Evolutionary conservation across 2,888 invertebrate genomes (phyloP), one percentile per base, ranked within the genome.

Genomic region (Harpalus rufipes): DNA sequence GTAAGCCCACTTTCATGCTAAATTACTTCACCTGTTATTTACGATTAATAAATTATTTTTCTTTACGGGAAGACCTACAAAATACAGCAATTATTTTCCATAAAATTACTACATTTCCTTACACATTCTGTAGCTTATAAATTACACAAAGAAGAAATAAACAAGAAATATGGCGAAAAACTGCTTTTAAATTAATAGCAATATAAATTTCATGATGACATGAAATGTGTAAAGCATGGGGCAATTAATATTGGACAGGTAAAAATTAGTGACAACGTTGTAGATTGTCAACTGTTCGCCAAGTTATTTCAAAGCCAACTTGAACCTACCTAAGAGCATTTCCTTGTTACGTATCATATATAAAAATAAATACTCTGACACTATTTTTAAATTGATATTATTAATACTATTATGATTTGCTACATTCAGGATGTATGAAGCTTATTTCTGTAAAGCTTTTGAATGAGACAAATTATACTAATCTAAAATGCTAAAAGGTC

Each of bases 211-310:
- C 12, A 44, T 44, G 72, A 0, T 74, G 72, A 74, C 72, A 74
- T 74, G 44, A 74, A 16, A 44, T 44, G 41, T 39, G 72, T 16
- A 44, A 16, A 74, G 72, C 72, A 74, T 18, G 44, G 7, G 18
- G 72, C 25, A 74, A 44, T 74, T 74, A 44, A 74, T 74, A 74
- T 74, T 12, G 10, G 7, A 41, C 25, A 68, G 68, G 72, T 74
- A 74, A 44, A 74, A 74, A 74, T 44, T 18, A 16, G 18, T 8
- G 18, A 74, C 44, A 74, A 18, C 44, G 72, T 44, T 68, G 72
- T 21, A 41, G 72, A 44, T 74, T 72, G 81, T 81, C 81, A 68
- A 81, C 10, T 32, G 68, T 81, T 51, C 81, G 82, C 82, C 82
- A 82, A 72, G 58, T 44, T 0, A 44, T 74, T 74, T 74, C 72